These are phyloP conservation scores for Elysia crispata DNA, from an alignment of 2,888 invertebrate species.

Conservation along the genomic window DNA sequence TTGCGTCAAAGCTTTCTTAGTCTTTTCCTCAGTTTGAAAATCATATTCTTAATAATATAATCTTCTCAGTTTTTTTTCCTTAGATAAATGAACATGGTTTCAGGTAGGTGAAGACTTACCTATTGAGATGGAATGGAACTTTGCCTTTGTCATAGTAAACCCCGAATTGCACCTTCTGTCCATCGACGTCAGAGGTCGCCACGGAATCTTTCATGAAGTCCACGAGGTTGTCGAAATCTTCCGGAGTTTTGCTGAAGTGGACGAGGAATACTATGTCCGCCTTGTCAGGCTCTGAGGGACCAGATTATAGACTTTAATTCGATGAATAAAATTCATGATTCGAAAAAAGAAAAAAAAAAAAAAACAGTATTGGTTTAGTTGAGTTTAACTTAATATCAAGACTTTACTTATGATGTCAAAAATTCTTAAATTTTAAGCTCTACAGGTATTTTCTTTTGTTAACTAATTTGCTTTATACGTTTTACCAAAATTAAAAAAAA, in stretches of 20 bases:
- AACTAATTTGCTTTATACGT: too few relatives aligned
- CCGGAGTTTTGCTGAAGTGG: conserved; percentile 56
- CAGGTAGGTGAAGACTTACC: neutral
- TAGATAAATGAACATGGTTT: too few relatives aligned
- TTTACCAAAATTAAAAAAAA: too few relatives aligned
- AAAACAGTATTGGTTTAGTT: too few relatives aligned
- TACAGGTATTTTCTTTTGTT: too few relatives aligned
- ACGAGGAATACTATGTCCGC: conserved; percentile 65
- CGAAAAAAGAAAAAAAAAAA: neutral
- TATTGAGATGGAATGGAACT: neutral
- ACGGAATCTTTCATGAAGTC: conserved; percentile 56
- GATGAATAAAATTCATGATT: neutral
- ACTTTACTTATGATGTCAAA: neutral
- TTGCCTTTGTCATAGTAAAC: conserved; percentile 47
- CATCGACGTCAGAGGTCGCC: conserved; percentile 59
- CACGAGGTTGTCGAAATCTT: conserved; percentile 56
- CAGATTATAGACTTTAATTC: neutral
- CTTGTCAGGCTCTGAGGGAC: conserved; percentile 55
- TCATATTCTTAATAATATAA: too few relatives aligned
- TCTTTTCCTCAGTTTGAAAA: too few relatives aligned
- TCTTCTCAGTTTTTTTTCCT: too few relatives aligned
- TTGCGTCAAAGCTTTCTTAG: too few relatives aligned
- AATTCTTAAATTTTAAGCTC: too few relatives aligned
- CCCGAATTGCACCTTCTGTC: conserved; percentile 59
- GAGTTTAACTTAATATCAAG: neutral